Percentiles rank a stretch among this genome's conserved stretches.
phyloP scores from a whole-genome alignment of 2,797 vertebrate species.

The Microhierax caerulescens region DNA sequence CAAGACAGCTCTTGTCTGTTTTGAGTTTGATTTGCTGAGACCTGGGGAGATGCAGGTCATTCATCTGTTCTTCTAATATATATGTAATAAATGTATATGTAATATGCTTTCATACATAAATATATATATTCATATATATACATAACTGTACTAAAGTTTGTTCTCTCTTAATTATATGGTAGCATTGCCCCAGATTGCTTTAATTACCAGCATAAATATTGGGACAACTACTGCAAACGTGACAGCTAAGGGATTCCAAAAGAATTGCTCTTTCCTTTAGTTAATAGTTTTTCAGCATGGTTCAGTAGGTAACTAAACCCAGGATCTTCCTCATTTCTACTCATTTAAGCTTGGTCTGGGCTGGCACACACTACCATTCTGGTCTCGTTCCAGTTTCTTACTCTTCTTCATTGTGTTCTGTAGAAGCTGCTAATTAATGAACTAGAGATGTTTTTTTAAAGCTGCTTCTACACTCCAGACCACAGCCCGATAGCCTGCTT shows the following conservation, averaged over 20 bases:
- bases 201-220: not conserved
- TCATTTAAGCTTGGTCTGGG: not conserved
- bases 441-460: not conserved
- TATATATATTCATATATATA: not conserved
- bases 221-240: not conserved
- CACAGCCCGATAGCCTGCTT: not conserved
- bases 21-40: not conserved
- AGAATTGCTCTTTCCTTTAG: not conserved
- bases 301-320: not conserved
- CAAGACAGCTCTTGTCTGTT: not conserved
- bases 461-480: not conserved
- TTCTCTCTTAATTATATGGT: not conserved
- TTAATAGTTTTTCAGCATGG: not conserved
- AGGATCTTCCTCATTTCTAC: not conserved
- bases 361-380: not conserved
- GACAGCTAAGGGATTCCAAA: not conserved
- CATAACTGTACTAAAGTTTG: not conserved
- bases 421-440: not conserved
- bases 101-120: not conserved
- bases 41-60: not conserved
- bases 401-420: not conserved
- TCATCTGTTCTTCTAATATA: not conserved
- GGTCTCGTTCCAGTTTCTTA: not conserved
- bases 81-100: not conserved
- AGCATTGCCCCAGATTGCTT: not conserved